Percentiles rank a stretch among this genome's conserved stretches.
Evolutionary conservation across 92 coral and sea anemone genomes (phyloP).

Genomic region (Siderastrea siderea): DNA sequence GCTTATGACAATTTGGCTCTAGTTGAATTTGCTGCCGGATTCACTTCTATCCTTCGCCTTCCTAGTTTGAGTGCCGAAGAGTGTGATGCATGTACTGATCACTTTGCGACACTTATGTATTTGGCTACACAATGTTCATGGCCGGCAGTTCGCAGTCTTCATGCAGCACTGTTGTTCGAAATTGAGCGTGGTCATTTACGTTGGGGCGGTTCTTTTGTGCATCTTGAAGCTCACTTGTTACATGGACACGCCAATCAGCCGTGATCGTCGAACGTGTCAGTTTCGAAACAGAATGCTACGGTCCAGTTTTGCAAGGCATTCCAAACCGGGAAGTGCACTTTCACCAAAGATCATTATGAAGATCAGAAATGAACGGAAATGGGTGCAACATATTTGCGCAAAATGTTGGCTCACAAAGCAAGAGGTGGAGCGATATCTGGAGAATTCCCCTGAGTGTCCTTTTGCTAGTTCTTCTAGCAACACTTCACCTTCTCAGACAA

Average conservation of each 20-base stretch:
- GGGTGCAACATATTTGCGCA: background rate
- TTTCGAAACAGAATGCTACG: background rate
- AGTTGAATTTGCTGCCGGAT: conserved; percentile 27
- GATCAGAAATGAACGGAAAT: background rate
- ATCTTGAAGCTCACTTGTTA: conserved; percentile 1
- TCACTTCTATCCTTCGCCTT: conserved; percentile 32
- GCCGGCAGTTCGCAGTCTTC: conserved; percentile 15
- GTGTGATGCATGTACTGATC: conserved; percentile 9
- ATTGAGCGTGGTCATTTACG: background rate
- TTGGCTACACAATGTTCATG: conserved; percentile 35
- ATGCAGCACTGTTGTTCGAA: background rate
- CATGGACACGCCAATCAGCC: background rate
- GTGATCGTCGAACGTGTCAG: background rate
- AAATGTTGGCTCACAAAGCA: conserved; percentile 2
- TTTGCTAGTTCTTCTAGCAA: too few species aligned
- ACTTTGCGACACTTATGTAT: conserved; percentile 27
- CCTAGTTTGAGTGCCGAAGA: background rate
- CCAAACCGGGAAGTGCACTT: background rate
- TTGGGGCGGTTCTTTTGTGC: background rate
- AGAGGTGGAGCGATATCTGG: too few species aligned
- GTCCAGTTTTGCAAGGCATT: background rate
- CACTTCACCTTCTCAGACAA: too few species aligned
- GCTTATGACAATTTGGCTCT: conserved; percentile 19
- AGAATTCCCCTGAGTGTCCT: too few species aligned
- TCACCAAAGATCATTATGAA: background rate